phyloP scores from a whole-genome alignment of 2,797 vertebrate species.

The Lycodopsis pacificus region DNA sequence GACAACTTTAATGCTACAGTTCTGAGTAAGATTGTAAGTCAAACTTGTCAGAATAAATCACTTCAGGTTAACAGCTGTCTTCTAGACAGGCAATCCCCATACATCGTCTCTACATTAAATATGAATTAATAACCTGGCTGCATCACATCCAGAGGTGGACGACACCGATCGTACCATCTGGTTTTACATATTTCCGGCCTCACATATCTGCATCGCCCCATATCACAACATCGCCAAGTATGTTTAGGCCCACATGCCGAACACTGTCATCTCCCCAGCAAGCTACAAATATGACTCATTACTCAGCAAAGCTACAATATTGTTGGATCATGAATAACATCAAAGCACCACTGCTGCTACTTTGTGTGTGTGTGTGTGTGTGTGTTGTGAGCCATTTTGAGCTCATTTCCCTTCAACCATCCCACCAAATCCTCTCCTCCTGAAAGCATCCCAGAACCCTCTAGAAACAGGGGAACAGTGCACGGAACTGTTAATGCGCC shows the following conservation, averaged over 20 bases:
- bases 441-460: constrained; percentile 21
- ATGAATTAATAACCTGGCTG: not conserved
- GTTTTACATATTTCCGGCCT: constrained; percentile 6
- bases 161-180: not conserved
- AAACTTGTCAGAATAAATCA: not conserved
- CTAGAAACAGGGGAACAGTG: constrained; percentile 28
- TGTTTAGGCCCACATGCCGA: not conserved
- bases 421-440: not conserved
- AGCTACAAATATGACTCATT: constrained; percentile 26
- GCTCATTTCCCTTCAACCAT: not conserved
- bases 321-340: constrained; percentile 14
- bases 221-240: not conserved
- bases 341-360: not conserved
- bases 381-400: constrained; percentile 11
- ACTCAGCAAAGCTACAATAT: constrained; percentile 42
- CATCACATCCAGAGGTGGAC: not conserved
- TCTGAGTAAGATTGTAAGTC: not conserved
- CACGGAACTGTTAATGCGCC: constrained; percentile 38
- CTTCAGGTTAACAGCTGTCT: not conserved
- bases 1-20: not conserved
- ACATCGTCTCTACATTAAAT: not conserved
- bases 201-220: constrained; percentile 2
- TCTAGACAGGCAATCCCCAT: not conserved
- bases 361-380: not conserved
- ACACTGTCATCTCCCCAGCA: constrained; percentile 4